Base-by-base conservation (phyloP, 2,113 vertebrate genomes). In the Phylloscopus whistleri region DNA sequence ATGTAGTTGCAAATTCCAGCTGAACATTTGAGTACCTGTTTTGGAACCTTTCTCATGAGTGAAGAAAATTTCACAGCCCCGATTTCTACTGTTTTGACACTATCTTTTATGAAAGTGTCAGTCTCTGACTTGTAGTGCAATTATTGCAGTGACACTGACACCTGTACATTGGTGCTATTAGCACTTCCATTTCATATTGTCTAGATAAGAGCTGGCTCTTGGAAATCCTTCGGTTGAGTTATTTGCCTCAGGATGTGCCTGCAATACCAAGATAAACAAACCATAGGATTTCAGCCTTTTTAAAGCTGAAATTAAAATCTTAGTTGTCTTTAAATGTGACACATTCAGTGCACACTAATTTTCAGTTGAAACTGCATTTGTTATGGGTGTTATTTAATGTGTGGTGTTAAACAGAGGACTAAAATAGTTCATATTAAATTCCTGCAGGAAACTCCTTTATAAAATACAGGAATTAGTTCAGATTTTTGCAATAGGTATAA, bases 151-250 rank as follows among this genome's bases (percentile, higher is more conserved):
- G 93, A 78, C 96, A 92, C 52, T 90, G 90, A 93, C 92, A 94
- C 92, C 84, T 96, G 55, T 64, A 51, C 82, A 56, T 86, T 89
- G 83, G 90, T 97, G 94, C 83, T 95, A 90, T 94, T 97, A 96
- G 86, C 92, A 78, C 90, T 95, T 96, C 76, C 48, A 72, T 93
- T 96, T 95, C 79, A 43, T 75, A 83, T 88, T 21, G 10, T 81
- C 55, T 81, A 84, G 92, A 59, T 89, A 94, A 87, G 68, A 95
- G 41, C 58, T 75, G 52, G 41, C 76, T 94, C 53, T 96, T 92
- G 56, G 68, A 86, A 94, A 84, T 78, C 69, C 49, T 93, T 84
- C 13, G 12, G 28, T 94, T 76, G 67, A 88, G 24, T 87, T 94
- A 67, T 84, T 93, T 94, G 69, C 86, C 92, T 81, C 46, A 46